Conservation (phyloP, 2,113 vertebrate genomes). For the Poicephalus meyeri region DNA sequence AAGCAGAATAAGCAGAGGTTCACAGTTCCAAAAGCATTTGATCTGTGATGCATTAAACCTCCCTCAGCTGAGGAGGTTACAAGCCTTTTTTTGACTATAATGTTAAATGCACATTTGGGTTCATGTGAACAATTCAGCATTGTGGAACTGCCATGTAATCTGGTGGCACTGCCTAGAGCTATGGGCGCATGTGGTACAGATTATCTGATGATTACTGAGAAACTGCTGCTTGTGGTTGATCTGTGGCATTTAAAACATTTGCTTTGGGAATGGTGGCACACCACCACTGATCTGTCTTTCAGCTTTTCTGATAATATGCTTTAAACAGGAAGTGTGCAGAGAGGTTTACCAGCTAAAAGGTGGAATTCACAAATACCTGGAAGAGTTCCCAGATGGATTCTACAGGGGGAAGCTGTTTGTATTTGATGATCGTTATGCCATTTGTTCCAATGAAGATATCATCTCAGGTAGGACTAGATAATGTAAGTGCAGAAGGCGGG, state of each 20-base stretch:
- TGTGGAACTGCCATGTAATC: background rate
- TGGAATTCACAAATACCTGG: slow-evolving; percentile 96
- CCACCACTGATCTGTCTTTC: background rate
- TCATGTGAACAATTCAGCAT: background rate
- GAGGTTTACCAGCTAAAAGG: slow-evolving; percentile 96
- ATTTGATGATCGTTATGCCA: slow-evolving; percentile 94
- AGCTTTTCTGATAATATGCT: slow-evolving; percentile 41
- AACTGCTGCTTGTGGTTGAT: background rate
- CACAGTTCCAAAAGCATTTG: background rate
- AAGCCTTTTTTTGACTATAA: background rate
- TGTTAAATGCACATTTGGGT: background rate
- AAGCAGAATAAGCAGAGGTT: background rate
- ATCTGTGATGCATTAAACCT: background rate
- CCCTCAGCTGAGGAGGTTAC: background rate
- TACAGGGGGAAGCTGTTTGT: slow-evolving; percentile 97
- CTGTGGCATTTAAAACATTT: background rate
- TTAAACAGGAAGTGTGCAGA: slow-evolving; percentile 87
- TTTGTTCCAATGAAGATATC: slow-evolving; percentile 85
- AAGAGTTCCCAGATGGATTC: slow-evolving; percentile 92
- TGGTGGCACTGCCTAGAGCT: background rate
- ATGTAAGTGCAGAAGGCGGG: background rate
- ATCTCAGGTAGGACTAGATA: slow-evolving; percentile 83
- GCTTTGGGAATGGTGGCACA: background rate
- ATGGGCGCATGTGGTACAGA: background rate
- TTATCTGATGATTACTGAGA: background rate